phyloP scores from a whole-genome alignment of 2,888 invertebrate genomes.

The Bursaphelenchus okinawaensis region DNA sequence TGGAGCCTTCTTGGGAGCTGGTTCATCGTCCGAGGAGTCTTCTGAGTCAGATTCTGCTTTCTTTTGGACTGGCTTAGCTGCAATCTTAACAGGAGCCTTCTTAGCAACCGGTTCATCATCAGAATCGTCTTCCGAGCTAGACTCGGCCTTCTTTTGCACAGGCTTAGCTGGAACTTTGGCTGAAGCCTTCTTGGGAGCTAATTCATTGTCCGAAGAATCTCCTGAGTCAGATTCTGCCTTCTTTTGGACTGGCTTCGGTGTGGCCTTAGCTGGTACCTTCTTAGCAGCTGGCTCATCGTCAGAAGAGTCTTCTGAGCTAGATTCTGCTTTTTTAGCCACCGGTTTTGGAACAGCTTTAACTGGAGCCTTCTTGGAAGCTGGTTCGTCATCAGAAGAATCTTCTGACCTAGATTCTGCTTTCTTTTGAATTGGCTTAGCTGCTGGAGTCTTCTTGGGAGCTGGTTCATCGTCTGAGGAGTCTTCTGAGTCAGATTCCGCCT shows the following conservation, averaged over 20 bases:
- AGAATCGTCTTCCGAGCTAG: not conserved
- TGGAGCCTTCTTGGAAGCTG: slow-evolving; percentile 14
- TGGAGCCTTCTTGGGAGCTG: slow-evolving; percentile 15
- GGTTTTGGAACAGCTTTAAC: slow-evolving; percentile 18
- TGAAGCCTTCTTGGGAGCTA: slow-evolving; percentile 20
- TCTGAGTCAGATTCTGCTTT: not conserved
- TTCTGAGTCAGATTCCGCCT: not conserved
- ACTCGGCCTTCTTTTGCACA: not conserved
- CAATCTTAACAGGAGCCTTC: slow-evolving; percentile 19
- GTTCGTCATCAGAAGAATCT: slow-evolving; percentile 10
- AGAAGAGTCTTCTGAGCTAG: slow-evolving; percentile 7
- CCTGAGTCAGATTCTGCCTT: slow-evolving; percentile 20
- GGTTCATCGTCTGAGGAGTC: slow-evolving; percentile 11
- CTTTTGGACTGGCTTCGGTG: slow-evolving; percentile 15
- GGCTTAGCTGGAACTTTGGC: not conserved
- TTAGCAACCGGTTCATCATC: slow-evolving; percentile 19
- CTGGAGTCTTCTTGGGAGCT: slow-evolving; percentile 13
- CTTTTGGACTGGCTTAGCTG: slow-evolving; percentile 12
- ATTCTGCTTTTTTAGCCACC: not conserved
- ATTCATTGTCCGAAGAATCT: slow-evolving; percentile 23
- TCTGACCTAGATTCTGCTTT: not conserved
- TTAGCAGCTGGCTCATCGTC: slow-evolving; percentile 24
- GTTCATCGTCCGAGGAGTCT: not conserved
- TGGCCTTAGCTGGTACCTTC: slow-evolving; percentile 10
- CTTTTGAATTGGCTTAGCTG: slow-evolving; percentile 3